Conservation (phyloP, 2,797 vertebrate species). For the Sebastes vulpes region DNA sequence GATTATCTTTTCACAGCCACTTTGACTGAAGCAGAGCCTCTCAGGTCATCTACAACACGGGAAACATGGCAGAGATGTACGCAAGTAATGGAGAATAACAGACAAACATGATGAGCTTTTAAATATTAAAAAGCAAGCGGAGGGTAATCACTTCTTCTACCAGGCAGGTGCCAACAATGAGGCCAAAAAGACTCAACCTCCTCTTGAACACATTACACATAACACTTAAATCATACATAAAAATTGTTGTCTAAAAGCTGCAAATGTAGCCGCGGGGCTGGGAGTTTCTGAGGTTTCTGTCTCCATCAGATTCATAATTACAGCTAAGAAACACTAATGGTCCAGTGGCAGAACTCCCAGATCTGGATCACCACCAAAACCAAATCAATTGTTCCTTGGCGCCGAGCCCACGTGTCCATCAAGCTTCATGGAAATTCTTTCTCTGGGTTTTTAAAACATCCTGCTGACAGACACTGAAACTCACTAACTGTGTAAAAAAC, state of each 20-base stretch:
- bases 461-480: slow-evolving; percentile 14
- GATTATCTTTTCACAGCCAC: slow-evolving; percentile 75
- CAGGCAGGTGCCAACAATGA: neutral
- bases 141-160: neutral
- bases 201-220: neutral
- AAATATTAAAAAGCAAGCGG: neutral
- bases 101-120: neutral
- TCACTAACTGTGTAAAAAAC: neutral
- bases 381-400: slow-evolving; percentile 24
- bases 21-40: slow-evolving; percentile 54
- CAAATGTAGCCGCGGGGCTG: neutral
- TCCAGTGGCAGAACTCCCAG: slow-evolving; percentile 11
- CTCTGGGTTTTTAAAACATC: slow-evolving; percentile 2
- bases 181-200: neutral
- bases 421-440: slow-evolving; percentile 6
- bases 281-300: neutral
- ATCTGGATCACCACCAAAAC: slow-evolving; percentile 33
- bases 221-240: neutral
- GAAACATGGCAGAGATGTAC: slow-evolving; percentile 17
- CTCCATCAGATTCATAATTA: slow-evolving; percentile 20
- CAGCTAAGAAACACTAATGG: slow-evolving; percentile 22
- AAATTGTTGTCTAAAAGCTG: neutral
- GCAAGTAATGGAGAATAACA: neutral
- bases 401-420: neutral
- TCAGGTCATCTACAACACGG: slow-evolving; percentile 38